Evolutionary conservation across 2,797 vertebrate species (phyloP).

Genomic region (Gorsachius magnificus): DNA sequence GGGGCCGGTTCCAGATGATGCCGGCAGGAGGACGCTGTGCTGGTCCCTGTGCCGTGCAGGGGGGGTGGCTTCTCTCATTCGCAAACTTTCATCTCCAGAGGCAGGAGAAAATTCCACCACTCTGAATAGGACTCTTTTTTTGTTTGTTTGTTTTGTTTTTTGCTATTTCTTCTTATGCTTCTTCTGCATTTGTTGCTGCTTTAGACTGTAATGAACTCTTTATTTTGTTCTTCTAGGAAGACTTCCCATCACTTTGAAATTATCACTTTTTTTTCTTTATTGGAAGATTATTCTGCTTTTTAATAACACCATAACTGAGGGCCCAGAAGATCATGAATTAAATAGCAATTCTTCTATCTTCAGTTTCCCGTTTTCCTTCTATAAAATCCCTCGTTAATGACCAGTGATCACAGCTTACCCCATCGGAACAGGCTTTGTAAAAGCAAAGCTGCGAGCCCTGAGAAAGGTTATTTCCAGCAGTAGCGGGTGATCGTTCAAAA

Average conservation of each 20-base stretch:
- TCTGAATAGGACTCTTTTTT: not conserved
- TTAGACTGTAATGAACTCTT: not conserved
- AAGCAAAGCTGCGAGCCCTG: not conserved
- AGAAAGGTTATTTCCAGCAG: not conserved
- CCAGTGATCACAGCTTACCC: not conserved
- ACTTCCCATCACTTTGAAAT: not conserved
- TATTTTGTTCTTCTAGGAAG: not conserved
- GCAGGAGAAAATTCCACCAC: not conserved
- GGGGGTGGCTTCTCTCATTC: not conserved
- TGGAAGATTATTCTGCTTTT: slow-evolving; percentile 18
- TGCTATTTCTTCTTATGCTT: not conserved
- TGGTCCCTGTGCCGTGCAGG: not conserved
- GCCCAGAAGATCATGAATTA: not conserved
- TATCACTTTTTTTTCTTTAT: not conserved
- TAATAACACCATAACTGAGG: slow-evolving; percentile 4
- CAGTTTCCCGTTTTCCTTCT: not conserved
- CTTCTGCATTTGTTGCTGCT: not conserved
- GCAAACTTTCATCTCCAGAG: not conserved
- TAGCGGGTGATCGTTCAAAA: not conserved
- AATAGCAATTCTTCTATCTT: not conserved
- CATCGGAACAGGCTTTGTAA: not conserved
- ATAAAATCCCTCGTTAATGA: not conserved
- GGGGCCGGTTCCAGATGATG: not conserved
- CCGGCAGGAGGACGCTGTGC: not conserved
- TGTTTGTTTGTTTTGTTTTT: too few species aligned